A percentile compares a stretch with the other conserved stretches of the same genome.
These are phyloP conservation scores for Conger conger DNA, from an alignment of 2,113 vertebrate species.

Conservation along the genomic window DNA sequence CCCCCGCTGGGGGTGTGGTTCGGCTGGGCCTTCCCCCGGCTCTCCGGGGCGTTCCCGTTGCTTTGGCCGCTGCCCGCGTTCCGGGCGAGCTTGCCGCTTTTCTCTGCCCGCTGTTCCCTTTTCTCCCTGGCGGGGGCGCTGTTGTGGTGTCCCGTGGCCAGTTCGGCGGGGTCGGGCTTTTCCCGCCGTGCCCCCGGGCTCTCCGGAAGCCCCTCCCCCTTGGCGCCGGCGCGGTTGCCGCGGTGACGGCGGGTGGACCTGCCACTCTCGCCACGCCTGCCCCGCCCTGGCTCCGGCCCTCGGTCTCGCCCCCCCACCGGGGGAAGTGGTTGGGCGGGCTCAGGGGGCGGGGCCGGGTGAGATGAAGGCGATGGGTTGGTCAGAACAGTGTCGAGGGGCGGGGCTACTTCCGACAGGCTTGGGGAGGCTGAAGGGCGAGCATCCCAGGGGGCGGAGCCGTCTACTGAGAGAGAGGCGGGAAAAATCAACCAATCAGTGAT, in stretches of 20 bases:
- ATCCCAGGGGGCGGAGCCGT: constrained; percentile 91
- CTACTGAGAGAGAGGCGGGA: constrained; percentile 63
- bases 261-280: constrained; percentile 73
- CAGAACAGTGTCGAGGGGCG: constrained; percentile 78
- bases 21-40: constrained; percentile 64
- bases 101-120: constrained; percentile 63
- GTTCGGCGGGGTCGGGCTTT: constrained; percentile 64
- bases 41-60: constrained; percentile 61
- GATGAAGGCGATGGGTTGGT: constrained; percentile 88
- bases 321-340: constrained; percentile 83
- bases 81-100: constrained; percentile 57
- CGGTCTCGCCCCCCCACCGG: constrained; percentile 77
- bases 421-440: constrained; percentile 89
- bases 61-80: constrained; percentile 66
- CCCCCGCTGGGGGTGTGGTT: constrained; percentile 57
- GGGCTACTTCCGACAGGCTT: constrained; percentile 96
- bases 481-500: not conserved
- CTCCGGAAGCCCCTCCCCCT: constrained; percentile 67
- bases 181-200: constrained; percentile 62
- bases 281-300: constrained; percentile 50
- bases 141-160: constrained; percentile 65
- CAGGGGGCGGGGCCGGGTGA: constrained; percentile 87
- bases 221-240: constrained; percentile 66
- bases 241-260: constrained; percentile 81
- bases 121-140: constrained; percentile 68